Evolutionary conservation across 2,113 vertebrate genomes (phyloP), one percentile per base, ranked within the genome.

Genomic region (Centropristis striata): DNA sequence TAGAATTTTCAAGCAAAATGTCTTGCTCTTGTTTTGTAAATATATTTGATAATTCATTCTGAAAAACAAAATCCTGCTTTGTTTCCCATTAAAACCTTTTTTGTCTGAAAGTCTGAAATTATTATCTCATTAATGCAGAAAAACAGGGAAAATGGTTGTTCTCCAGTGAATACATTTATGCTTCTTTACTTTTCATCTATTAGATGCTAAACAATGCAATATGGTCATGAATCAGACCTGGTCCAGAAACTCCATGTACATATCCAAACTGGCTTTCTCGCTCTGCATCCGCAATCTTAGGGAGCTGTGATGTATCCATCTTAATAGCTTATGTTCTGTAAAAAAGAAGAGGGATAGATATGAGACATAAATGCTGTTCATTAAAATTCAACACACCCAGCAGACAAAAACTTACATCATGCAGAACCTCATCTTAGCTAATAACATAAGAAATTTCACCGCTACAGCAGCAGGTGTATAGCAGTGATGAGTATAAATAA

Each of bases 241-340:
- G 97, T 84, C 97, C 97, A 11, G 97, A 99, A 68, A 99, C 97
- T 4, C 96, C 97, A 86, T 97, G 96, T 2, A 99, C 97, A 77
- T 93, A 98, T 85, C 97, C 97, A 85, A 97, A 96, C 41, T 90
- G 78, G 79, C 95, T 95, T 87, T 98, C 97, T 80, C 93, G 89
- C 4, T 99, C 97, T 89, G 96, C 97, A 92, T 99, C 96, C 55
- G 83, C 92, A 78, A 98, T 96, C 93, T 96, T 97, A 37, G 96
- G 96, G 87, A 98, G 94, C 86, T 96, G 96, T 70, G 96, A 97
- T 49, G 97, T 97, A 85, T 98, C 95, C 97, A 99, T 99, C 78
- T 86, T 94, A 77, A 92, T 50, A 14, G 10, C 53, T 86, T 93
- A 41, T 55, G 68, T 83, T 13, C 87, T 79, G 86, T 68, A 50